A percentile compares a stretch with the other conserved stretches of the same genome.
Evolutionary conservation across 2,888 invertebrate genomes (phyloP).

Genomic region (Branchipolynoe longqiensis): DNA sequence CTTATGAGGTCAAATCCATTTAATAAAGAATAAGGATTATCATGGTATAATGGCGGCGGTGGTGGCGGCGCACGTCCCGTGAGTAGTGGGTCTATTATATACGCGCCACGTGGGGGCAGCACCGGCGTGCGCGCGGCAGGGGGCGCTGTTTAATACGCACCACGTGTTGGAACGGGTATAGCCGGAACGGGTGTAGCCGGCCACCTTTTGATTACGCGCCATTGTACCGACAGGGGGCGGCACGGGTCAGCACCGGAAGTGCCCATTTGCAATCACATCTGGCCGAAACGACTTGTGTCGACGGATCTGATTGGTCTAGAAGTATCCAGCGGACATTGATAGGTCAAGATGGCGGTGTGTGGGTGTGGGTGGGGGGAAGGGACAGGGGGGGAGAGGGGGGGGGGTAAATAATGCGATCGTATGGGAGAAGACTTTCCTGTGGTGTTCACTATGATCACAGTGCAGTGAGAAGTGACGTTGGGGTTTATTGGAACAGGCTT

Average conservation of each 20-base stretch:
- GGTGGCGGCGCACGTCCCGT: too few relatives aligned
- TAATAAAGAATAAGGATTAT: too few relatives aligned
- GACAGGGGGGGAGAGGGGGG: background rate
- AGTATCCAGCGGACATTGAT: background rate
- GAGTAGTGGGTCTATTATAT: too few relatives aligned
- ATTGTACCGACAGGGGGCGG: conserved; percentile 41
- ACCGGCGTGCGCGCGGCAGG: background rate
- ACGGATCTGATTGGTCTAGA: conserved; percentile 7
- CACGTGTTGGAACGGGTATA: conserved; percentile 12
- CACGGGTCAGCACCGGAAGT: conserved; percentile 46
- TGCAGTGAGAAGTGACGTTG: too few relatives aligned
- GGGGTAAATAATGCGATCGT: too few relatives aligned
- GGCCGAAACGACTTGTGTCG: conserved; percentile 27
- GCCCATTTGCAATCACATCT: conserved; percentile 15
- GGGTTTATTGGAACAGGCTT: too few relatives aligned
- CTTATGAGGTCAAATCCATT: too few relatives aligned
- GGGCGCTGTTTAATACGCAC: background rate
- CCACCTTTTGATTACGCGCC: conserved; percentile 2
- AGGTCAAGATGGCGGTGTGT: background rate
- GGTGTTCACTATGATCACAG: too few relatives aligned
- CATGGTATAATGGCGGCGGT: too few relatives aligned
- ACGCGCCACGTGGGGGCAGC: background rate
- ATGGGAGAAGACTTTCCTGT: too few relatives aligned
- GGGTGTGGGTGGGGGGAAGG: background rate
- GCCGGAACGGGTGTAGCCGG: background rate